A percentile compares a stretch with the other conserved stretches of the same genome.
Conservation (phyloP, 2,888 invertebrate species). For the Tenthredo scrophulariae region DNA sequence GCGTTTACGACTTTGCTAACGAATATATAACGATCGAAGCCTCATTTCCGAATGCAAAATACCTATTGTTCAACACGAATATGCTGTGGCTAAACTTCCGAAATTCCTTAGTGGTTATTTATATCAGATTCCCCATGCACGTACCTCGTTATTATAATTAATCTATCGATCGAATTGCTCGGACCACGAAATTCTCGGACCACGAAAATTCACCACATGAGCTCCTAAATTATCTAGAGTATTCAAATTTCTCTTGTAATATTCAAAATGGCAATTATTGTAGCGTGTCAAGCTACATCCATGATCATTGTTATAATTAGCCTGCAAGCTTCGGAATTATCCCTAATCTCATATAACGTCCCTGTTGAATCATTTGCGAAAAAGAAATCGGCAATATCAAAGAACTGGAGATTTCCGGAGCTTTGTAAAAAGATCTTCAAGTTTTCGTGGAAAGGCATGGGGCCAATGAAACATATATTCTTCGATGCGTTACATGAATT, state of each 20-base stretch:
- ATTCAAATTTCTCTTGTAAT: conserved; percentile 17
- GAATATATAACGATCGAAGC: neutral
- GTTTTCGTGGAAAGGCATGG: neutral
- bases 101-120: conserved; percentile 11
- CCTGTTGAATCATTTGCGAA: neutral
- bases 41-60: neutral
- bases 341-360: neutral
- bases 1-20: neutral
- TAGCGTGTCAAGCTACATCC: neutral
- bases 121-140: neutral
- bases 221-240: neutral
- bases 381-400: neutral
- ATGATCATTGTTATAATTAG: too few species aligned
- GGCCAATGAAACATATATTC: neutral
- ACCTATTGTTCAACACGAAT: neutral
- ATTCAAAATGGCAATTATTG: conserved; percentile 4
- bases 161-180: conserved; percentile 15
- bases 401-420: neutral
- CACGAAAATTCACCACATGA: conserved; percentile 34
- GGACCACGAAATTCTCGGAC: conserved; percentile 31
- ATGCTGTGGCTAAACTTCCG: neutral
- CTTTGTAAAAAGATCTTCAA: neutral
- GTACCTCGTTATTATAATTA: conserved; percentile 14
- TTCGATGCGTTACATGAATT: neutral
- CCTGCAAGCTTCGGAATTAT: neutral